These are phyloP conservation scores for Drosophila robusta DNA, from an alignment of 2,888 invertebrate genomes.

Conservation along the genomic window DNA sequence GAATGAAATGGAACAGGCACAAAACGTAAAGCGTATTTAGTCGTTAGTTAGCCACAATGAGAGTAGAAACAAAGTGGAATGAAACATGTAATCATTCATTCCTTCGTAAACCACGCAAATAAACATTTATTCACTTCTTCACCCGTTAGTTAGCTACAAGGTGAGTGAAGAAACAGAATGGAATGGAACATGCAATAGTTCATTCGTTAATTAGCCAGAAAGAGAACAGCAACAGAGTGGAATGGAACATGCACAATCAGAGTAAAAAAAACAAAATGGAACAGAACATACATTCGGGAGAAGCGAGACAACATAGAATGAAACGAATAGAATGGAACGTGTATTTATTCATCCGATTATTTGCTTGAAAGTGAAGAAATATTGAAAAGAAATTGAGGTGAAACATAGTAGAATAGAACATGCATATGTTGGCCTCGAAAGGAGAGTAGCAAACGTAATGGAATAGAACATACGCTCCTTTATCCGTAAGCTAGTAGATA, in stretches of 20 bases:
- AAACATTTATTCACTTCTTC: neutral
- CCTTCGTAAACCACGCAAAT: too few relatives aligned
- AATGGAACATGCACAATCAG: constrained; percentile 4
- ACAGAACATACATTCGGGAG: too few relatives aligned
- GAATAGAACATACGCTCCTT: neutral
- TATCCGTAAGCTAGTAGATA: neutral
- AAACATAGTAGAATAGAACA: neutral
- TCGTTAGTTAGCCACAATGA: neutral
- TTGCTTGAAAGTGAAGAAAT: too few relatives aligned
- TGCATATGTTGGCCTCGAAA: too few relatives aligned
- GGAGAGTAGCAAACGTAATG: neutral
- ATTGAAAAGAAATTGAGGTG: neutral
- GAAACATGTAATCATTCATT: neutral
- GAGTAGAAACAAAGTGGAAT: neutral
- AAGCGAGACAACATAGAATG: neutral
- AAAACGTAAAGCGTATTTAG: neutral
- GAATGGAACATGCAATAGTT: neutral
- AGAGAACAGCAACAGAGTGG: constrained; percentile 1
- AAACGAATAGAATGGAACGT: neutral
- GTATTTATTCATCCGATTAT: neutral
- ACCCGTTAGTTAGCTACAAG: neutral
- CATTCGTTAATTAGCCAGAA: constrained; percentile 1
- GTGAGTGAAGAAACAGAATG: neutral
- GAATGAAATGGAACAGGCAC: constrained; percentile 2
- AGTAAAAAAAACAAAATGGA: neutral